These are phyloP conservation scores for Dascyllus trimaculatus DNA, from an alignment of 2,113 vertebrate species.

Conservation along the genomic window DNA sequence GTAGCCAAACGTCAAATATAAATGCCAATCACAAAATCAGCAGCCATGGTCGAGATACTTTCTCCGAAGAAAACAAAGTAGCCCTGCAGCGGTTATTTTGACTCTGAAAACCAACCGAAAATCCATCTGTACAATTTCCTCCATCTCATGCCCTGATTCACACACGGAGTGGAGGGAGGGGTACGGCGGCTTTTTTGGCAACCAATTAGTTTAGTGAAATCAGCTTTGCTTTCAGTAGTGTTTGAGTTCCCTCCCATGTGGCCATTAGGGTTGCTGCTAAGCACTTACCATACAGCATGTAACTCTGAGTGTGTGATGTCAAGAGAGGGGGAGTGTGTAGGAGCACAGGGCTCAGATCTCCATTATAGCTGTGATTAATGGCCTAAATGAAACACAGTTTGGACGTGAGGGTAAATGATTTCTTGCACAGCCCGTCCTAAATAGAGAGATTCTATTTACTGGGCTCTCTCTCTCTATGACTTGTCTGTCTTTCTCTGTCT, in stretches of 20 bases:
- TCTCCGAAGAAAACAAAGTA: constrained; percentile 35
- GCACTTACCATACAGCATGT: constrained; percentile 27
- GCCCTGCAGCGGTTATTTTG: constrained; percentile 41
- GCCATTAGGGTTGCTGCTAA: constrained; percentile 41
- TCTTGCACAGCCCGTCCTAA: constrained; percentile 34
- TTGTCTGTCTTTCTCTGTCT: constrained; percentile 1
- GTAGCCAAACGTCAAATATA: background rate
- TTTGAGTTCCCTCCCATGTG: constrained; percentile 48
- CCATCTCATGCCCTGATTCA: constrained; percentile 40
- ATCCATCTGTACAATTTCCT: constrained; percentile 45
- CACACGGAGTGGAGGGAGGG: constrained; percentile 26
- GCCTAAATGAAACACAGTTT: constrained; percentile 69
- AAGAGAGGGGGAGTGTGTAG: constrained; percentile 37
- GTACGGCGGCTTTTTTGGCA: constrained; percentile 48
- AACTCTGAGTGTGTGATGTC: constrained; percentile 25
- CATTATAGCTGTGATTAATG: constrained; percentile 70
- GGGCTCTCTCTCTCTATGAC: background rate
- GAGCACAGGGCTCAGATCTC: constrained; percentile 39
- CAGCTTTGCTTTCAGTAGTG: constrained; percentile 43
- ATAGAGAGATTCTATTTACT: constrained; percentile 56
- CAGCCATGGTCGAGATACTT: constrained; percentile 18
- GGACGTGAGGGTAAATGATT: constrained; percentile 60
- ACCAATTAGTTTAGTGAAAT: constrained; percentile 53
- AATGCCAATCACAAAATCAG: constrained; percentile 24
- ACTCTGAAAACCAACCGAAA: constrained; percentile 23